A percentile compares a stretch with the other conserved stretches of the same genome.
These are phyloP conservation scores for Rhopalosiphum maidis DNA, from an alignment of 1,140 invertebrate genomes.

Conservation along the genomic window DNA sequence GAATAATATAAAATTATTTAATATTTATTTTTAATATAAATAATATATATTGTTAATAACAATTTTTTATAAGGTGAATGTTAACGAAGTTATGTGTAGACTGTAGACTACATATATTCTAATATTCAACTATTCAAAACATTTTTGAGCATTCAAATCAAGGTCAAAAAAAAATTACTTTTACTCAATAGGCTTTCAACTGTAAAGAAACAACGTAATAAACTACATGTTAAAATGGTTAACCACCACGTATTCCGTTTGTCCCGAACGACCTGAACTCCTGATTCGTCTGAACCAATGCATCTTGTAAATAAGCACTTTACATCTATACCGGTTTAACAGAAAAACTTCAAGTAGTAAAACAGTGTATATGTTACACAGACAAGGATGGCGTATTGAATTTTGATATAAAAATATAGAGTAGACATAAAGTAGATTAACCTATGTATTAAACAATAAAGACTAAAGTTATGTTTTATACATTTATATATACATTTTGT, in stretches of 20 bases:
- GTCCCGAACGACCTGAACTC: background rate
- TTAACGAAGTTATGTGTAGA: background rate
- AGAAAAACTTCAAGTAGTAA: background rate
- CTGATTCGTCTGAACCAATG: background rate
- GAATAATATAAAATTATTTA: no score
- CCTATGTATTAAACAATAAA: no score
- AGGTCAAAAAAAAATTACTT: background rate
- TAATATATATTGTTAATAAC: no score
- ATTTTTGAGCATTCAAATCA: background rate
- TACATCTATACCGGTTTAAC: background rate
- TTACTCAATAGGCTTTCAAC: background rate
- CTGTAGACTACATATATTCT: background rate
- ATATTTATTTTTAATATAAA: no score
- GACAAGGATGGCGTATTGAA: no score
- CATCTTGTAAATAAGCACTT: background rate
- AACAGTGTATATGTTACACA: no score
- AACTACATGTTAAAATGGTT: background rate
- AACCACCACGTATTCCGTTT: background rate
- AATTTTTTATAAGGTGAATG: background rate
- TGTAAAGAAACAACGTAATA: background rate
- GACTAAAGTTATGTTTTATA: no score
- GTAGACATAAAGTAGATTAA: no score
- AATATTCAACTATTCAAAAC: background rate
- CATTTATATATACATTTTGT: no score
- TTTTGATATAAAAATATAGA: no score